Evolutionary conservation across 2,113 vertebrate species (phyloP), one percentile per base, ranked within the genome.

Genomic region (Clarias magur): DNA sequence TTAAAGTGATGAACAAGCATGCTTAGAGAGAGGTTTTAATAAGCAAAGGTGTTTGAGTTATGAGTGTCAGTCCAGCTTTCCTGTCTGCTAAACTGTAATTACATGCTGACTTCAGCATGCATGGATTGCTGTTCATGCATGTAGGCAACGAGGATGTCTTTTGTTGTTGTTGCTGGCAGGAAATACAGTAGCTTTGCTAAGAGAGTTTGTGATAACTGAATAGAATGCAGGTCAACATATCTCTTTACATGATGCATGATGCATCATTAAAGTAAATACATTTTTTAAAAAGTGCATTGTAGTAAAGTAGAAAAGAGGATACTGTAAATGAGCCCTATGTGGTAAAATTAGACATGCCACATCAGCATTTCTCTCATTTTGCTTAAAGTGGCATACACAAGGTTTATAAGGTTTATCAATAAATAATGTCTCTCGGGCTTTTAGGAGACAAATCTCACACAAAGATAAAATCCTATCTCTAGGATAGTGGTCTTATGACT

Each of bases 81-180:
- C 68, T 82, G 85, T 82, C 86, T 13, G 76, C 83, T 60, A 84
- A 15, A 78, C 27, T 76, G 70, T 62, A 86, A 81, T 89, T 84
- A 84, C 63, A 70, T 89, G 88, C 89, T 91, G 89, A 92, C 88
- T 90, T 81, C 82, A 90, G 90, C 86, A 42, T 53, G 86, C 83
- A 80, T 34, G 27, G n/a, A 34, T 80, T 2, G 6, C 67, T 34
- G 48, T 38, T 76, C 78, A 3, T 60, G 57, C 34, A 30, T 87
- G 38, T n/a, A 76, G 34, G 53, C 57, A 75, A 7, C 53, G 38
- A 82, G 68, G 65, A 48, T 48, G 6, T 48, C 48, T 48, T 48
- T 7, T 70, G 1, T 57, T 86, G 15, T 60, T 57, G 67, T 23
- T 21, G 81, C 62, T 82, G 48, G 59, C 80, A 82, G n/a, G 42